Base-by-base conservation (phyloP, 2,797 vertebrate species). In the Labroides dimidiatus region DNA sequence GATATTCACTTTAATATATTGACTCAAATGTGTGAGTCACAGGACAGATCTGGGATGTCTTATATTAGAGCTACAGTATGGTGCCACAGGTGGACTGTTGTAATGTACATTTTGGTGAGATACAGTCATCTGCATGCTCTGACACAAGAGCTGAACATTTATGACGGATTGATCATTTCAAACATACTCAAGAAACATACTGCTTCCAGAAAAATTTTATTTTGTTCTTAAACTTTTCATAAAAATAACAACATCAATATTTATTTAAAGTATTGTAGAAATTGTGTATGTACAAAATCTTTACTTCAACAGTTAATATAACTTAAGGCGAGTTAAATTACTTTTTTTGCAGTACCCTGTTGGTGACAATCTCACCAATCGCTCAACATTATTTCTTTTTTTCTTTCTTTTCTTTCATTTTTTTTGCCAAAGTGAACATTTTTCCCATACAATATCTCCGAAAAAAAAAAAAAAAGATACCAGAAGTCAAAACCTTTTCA, bases 181-280 rank as follows among this genome's bases (percentile, higher is more conserved):
- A 77, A 76, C 61, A 86, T 43, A 55, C 67, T 82, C 74, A 70
- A 82, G 72, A 87, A 80, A 86, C 66, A 52, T 68, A 64, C 57
- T 78, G 85, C 81, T 91, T 92, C 84, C 89, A 93, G 91, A 95
- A 94, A 91, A 86, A 89, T 84, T 93, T 93, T 89, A 93, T 94
- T 95, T 95, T 93, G 91, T 92, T 95, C 92, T 92, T 94, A 94
- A 94, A 94, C 90, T 88, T 93, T 91, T 94, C 91, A 94, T 94
- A 95, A 95, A 95, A 95, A 95, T 95, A 95, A 94, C 94, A 94
- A 94, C 94, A 95, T 94, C 93, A 78, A 94, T 91, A 92, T 94
- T 93, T 89, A 93, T 92, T 91, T 93, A 90, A 94, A 91, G 89
- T 90, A 92, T 92, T 92, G 93, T 95, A 95, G 93, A 95, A 95